Evolutionary conservation across 2,888 invertebrate species (phyloP), one percentile per base, ranked within the genome.

Genomic region (Bombylius discolor): DNA sequence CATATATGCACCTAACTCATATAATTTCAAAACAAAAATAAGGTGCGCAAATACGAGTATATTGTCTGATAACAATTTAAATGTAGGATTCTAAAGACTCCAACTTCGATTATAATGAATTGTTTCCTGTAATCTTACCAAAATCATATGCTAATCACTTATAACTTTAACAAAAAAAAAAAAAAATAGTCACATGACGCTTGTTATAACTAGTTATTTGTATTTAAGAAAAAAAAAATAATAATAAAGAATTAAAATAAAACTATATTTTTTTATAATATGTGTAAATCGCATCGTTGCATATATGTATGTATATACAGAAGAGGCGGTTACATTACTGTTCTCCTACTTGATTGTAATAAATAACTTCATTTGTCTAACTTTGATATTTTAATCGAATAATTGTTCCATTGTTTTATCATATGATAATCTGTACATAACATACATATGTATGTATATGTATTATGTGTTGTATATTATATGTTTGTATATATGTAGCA

Each of bases 81-180:
- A 36, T 36, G 34, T 36, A 36, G 34, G 34, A 36, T 42, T 11
- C 11, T 42, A 11, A 11, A 11, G 11, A 42, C 4, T 42, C 39
- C 39, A 33, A n/a, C 36, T 13, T 14, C 14, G 23, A 47, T 32
- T n/a, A 49, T 52, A 48, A 52, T 56, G 49, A 52, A 56, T 52
- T 52, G 58, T 61, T 62, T 62, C 62, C 62, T 62, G 61, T 60
- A 58, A 61, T 61, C 62, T 60, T 56, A 52, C 62, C 62, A 59
- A 61, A 61, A 59, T 46, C 53, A 50, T 62, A 62, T 62, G 62
- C 61, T 60, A 61, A 62, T 62, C 51, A 51, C 52, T 51, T 23
- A 23, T 23, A 23, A 23, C 23, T 23, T 23, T 23, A 23, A 23
- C 1, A 23, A 23, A 23, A 23, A 23, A 23, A 23, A 23, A 23